Base-by-base conservation (phyloP, 2,888 invertebrate genomes). In the Oasisia sp. region DNA sequence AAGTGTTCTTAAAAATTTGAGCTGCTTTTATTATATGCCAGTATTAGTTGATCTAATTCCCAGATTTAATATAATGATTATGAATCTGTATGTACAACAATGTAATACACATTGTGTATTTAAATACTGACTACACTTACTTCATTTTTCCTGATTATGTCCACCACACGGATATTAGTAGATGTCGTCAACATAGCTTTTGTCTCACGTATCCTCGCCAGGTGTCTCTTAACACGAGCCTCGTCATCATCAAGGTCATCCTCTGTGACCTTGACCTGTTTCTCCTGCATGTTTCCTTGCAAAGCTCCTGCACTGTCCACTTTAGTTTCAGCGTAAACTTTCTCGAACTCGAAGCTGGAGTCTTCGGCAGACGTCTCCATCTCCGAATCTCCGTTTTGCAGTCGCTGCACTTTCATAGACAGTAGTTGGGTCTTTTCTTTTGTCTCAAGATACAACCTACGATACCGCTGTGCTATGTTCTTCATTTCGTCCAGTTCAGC, bases 81-180 rank as follows among this genome's bases (percentile, higher is more conserved):
- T 27, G 27, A 74, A 27, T 74, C 19, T 74, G 19, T 74, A 74
- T 74, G 27, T 74, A 19, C 19, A 74, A 74, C 74, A 74, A 74
- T 74, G 27, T 27, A 27, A 74, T 19, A 38, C 74, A 74, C 27
- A 74, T n/a, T 74, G 14, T 74, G 74, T 9, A 50, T 50, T 50
- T 50, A 50, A 50, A 50, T 50, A 50, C 14, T 50, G 8, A 11
- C 19, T 89, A 89, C 32, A 27, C 93, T 11, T 92, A 95, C 95
- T 95, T 95, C 95, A 94, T 94, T 95, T 93, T 95, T 95, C 90
- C 95, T 93, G 45, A 95, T 94, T 90, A 95, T 93, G 93, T 95
- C 95, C 93, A 94, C 94, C 32, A 95, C 94, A 90, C 95, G 92
- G 11, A 94, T 93, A 74, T 74, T 74, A 92, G 92, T 92, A 19